Conservation (phyloP, 2,888 invertebrate species). For the Dynastes tityus region DNA sequence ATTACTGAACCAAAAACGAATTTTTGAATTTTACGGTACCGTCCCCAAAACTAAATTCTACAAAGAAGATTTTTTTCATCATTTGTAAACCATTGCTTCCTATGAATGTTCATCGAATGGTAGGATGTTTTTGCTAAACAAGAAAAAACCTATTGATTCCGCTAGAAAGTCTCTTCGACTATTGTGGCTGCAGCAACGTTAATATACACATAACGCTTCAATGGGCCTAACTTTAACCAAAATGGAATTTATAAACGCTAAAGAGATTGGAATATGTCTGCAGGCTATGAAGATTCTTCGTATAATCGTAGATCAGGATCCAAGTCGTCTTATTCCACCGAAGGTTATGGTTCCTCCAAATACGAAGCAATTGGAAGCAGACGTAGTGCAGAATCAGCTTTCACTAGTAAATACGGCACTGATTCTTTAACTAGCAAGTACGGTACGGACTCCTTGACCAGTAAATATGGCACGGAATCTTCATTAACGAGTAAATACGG, state of each 20-base stretch:
- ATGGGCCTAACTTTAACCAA: slow-evolving; percentile 46
- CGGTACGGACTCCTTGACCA: slow-evolving; percentile 48
- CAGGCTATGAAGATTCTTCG: slow-evolving; percentile 66
- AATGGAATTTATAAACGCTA: slow-evolving; percentile 33
- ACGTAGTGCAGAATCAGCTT: slow-evolving; percentile 39
- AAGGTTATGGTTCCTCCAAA: slow-evolving; percentile 40
- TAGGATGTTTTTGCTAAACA: background rate
- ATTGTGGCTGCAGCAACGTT: slow-evolving; percentile 27
- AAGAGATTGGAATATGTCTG: slow-evolving; percentile 52
- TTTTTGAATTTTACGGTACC: background rate
- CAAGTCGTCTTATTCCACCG: slow-evolving; percentile 61
- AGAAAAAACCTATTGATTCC: slow-evolving; percentile 38
- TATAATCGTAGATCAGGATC: slow-evolving; percentile 63
- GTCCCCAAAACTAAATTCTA: background rate
- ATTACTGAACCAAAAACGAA: background rate
- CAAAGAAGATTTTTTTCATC: background rate
- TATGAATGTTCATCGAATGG: slow-evolving; percentile 19
- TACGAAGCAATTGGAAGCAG: slow-evolving; percentile 43
- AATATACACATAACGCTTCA: slow-evolving; percentile 37
- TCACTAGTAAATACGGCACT: slow-evolving; percentile 46
- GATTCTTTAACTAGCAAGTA: slow-evolving; percentile 46
- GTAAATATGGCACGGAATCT: slow-evolving; percentile 57
- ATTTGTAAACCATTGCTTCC: slow-evolving; percentile 41
- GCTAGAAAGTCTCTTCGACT: slow-evolving; percentile 21
- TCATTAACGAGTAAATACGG: slow-evolving; percentile 54